Percentiles rank a stretch among this genome's conserved stretches.
phyloP scores from a whole-genome alignment of 2,113 vertebrate genomes.

The Ramphastos sulfuratus region DNA sequence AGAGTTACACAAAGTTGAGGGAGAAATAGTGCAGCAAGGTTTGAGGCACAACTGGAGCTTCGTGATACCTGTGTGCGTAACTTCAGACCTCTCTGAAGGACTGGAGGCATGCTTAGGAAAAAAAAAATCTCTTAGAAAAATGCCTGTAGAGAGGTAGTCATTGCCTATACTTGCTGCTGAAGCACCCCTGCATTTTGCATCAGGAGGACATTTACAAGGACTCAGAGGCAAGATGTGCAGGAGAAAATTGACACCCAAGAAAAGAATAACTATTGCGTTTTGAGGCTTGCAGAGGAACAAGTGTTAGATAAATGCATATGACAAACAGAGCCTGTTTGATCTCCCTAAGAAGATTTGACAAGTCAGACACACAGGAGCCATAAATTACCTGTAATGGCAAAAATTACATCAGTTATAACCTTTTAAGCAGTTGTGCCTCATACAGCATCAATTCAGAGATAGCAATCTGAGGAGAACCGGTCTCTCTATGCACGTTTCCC shows the following conservation, averaged over 20 bases:
- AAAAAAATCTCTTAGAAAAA: conserved; percentile 49
- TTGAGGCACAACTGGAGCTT: conserved; percentile 38
- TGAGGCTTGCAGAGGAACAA: conserved; percentile 54
- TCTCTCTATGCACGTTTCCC: not conserved
- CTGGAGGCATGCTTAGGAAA: conserved; percentile 13
- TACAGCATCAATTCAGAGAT: conserved; percentile 58
- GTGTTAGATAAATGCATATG: conserved; percentile 46
- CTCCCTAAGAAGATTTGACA: conserved; percentile 64
- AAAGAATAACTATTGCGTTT: conserved; percentile 47
- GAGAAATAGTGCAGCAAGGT: conserved; percentile 36
- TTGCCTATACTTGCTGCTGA: conserved; percentile 35
- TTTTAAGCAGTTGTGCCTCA: conserved; percentile 62
- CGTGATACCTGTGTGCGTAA: conserved; percentile 5
- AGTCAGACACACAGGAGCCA: conserved; percentile 62
- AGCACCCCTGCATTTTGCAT: conserved; percentile 40
- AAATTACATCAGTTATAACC: conserved; percentile 68
- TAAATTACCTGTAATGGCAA: conserved; percentile 68
- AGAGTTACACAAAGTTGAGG: not conserved
- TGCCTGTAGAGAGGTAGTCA: conserved; percentile 15
- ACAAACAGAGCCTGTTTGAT: conserved; percentile 62
- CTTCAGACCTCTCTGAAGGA: conserved; percentile 30
- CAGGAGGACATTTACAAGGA: conserved; percentile 57
- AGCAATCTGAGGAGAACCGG: conserved; percentile 53
- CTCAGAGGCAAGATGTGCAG: not conserved
- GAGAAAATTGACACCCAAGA: conserved; percentile 56